Base-by-base conservation (phyloP, 2,888 invertebrate species). In the Melanargia galathea region DNA sequence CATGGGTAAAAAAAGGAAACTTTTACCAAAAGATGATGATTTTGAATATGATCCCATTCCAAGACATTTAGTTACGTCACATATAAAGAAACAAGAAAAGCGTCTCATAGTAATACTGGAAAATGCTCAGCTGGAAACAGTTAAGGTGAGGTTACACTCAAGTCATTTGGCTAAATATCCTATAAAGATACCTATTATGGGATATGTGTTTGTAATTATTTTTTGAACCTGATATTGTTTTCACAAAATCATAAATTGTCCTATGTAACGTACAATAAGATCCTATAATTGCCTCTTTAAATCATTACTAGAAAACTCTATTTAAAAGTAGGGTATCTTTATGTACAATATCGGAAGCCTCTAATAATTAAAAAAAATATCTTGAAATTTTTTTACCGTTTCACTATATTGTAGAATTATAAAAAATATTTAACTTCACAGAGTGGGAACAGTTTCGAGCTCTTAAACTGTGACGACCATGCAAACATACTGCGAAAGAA, bases 401-500 rank as follows among this genome's bases (percentile, higher is more conserved):
- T n/a, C n/a, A n/a, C n/a, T n/a, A n/a, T n/a, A n/a, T n/a, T n/a
- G n/a, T n/a, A n/a, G n/a, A n/a, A n/a, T n/a, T n/a, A n/a, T n/a
- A n/a, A n/a, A n/a, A n/a, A n/a, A n/a, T n/a, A n/a, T 26, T 13
- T 59, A 26, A 68, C n/a, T 64, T 88, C 92, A 65, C 80, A 98
- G 98, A 94, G 95, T 68, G 97, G 97, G 20, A 96, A 95, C 78
- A 93, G 93, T 70, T 99, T 97, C 86, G 97, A 98, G 81, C 90
- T 99, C 26, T 87, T 99, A 57, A 98, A 98, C 79, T 97, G 97
- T 85, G 99, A 99, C 83, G 98, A 98, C 79, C 99, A 99, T 84
- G 93, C 93, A 24, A 92, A 94, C 71, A 95, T 98, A 67, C 92
- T 98, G 71, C 95, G 95, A 71, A 98, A 96, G 81, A 95, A 96